Evolutionary conservation across 53 echinoderm and acorn worm species (phyloP).

Genomic region (Arbacia lixula): DNA sequence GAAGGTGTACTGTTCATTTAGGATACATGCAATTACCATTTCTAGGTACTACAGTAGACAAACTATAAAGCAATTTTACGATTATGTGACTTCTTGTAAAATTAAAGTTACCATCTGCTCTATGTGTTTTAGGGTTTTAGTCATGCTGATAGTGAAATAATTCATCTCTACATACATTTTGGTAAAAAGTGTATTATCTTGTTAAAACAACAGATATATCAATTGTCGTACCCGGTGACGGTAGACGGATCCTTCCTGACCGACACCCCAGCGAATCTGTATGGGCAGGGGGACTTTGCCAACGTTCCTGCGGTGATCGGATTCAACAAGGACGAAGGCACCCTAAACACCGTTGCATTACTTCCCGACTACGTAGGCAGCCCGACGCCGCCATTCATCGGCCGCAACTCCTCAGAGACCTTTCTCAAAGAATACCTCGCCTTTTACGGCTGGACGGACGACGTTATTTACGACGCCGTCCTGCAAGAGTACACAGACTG

Average conservation of each 20-base stretch:
- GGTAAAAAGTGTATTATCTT: not conserved
- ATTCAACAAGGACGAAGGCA: conserved; percentile 60
- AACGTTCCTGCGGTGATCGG: conserved; percentile 18
- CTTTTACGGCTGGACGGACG: conserved; percentile 37
- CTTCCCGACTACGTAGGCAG: conserved; percentile 11
- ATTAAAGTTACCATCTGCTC: too few species aligned
- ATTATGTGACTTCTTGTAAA: too few species aligned
- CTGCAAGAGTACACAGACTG: conserved; percentile 81
- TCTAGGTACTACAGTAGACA: too few species aligned
- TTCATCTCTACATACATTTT: too few species aligned
- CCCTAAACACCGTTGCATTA: not conserved
- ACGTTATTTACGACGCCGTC: conserved; percentile 61
- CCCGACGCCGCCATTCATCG: conserved; percentile 13
- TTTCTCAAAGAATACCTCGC: not conserved
- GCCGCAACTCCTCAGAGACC: not conserved
- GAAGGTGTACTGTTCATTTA: too few species aligned
- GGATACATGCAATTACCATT: too few species aligned
- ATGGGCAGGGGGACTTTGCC: conserved; percentile 37
- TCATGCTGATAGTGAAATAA: too few species aligned
- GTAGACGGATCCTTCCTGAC: conserved; percentile 67
- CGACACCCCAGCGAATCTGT: conserved; percentile 54
- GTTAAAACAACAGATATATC: not conserved
- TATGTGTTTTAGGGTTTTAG: too few species aligned
- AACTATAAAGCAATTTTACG: too few species aligned
- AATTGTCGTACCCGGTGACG: not conserved